These are phyloP conservation scores for Uloborus diversus DNA, from an alignment of 1,140 invertebrate species.

Conservation along the genomic window DNA sequence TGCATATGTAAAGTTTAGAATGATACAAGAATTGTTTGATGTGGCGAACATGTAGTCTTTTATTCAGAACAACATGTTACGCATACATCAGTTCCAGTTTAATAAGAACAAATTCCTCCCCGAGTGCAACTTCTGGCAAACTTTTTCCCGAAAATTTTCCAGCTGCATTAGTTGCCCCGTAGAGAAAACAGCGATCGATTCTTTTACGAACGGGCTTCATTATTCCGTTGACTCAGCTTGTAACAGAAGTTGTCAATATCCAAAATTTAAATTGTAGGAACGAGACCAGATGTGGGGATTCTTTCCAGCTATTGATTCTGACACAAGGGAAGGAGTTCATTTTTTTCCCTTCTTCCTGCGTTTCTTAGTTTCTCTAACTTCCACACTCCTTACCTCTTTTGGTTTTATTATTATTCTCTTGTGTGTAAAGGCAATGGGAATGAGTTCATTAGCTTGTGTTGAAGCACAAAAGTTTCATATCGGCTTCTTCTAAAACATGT, in stretches of 20 bases:
- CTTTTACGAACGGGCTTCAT: constrained; percentile 17
- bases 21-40: too few species aligned
- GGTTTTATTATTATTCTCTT: constrained; percentile 14
- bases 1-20: too few species aligned
- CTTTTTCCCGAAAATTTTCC: too few species aligned
- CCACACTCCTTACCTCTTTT: too few species aligned
- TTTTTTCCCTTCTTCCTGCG: neutral
- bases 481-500: neutral
- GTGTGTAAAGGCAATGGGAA: neutral
- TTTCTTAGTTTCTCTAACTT: neutral
- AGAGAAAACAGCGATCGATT: neutral
- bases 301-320: constrained; percentile 26
- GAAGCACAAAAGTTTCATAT: constrained; percentile 4
- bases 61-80: too few species aligned
- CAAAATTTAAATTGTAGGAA: constrained; percentile 53
- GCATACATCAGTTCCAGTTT: too few species aligned
- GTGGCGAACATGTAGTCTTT: too few species aligned
- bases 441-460: constrained; percentile 6
- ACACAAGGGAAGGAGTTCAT: neutral
- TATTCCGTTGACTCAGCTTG: constrained; percentile 44
- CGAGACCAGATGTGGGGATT: constrained; percentile 44
- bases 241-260: constrained; percentile 44
- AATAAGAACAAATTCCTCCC: neutral
- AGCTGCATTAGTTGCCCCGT: neutral
- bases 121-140: too few species aligned